Evolutionary conservation across 1,140 invertebrate genomes (phyloP).

Genomic region (Drosophila burlai): DNA sequence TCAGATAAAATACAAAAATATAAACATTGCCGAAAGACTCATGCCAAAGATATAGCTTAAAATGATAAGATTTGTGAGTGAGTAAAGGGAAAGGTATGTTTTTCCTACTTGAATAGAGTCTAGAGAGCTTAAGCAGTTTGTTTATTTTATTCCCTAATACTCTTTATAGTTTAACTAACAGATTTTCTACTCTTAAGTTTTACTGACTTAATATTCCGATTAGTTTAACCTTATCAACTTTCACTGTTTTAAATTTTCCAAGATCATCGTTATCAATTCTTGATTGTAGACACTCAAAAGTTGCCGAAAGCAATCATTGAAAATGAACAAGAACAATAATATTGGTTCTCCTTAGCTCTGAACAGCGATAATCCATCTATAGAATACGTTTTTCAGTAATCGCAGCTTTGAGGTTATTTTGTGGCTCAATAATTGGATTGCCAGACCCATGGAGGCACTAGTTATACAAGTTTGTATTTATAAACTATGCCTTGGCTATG

Average conservation of each 20-base stretch:
- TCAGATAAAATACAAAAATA: conserved; percentile 51
- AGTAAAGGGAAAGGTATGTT: conserved; percentile 5
- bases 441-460: conserved; percentile 13
- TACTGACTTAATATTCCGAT: not conserved
- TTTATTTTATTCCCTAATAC: no score
- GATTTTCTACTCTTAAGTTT: not conserved
- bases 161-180: not conserved
- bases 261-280: conserved; percentile 33
- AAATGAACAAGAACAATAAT: conserved; percentile 1
- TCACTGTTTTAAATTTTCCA: conserved; percentile 11
- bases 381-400: not conserved
- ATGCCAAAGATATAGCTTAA: conserved; percentile 28
- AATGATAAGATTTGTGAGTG: conserved; percentile 39
- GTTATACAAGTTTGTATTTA: not conserved
- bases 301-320: conserved; percentile 12
- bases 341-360: not conserved
- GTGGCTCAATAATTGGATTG: conserved; percentile 36
- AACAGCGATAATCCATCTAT: conserved; percentile 12
- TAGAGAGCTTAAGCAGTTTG: not conserved
- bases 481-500: conserved; percentile 18
- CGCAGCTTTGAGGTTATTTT: conserved; percentile 21
- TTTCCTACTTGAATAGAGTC: no score
- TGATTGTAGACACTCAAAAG: conserved; percentile 6
- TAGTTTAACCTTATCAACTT: conserved; percentile 17
- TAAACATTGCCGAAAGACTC: conserved; percentile 10